Percentiles rank a stretch among this genome's conserved stretches.
phyloP scores from a whole-genome alignment of 2,888 invertebrate species.

The Ophion ellenae region DNA sequence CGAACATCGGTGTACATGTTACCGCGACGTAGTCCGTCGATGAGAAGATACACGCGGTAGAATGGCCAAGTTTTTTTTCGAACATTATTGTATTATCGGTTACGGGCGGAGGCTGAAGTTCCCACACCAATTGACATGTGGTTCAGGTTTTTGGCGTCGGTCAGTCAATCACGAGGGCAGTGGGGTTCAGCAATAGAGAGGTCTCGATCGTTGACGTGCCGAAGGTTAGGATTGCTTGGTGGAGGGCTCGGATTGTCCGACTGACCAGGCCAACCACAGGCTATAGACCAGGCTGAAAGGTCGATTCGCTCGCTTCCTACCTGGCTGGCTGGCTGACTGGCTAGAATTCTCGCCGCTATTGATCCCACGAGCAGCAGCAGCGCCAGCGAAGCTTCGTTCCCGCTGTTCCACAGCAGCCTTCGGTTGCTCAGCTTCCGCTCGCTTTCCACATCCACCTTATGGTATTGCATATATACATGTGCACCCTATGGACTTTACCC shows the following conservation, averaged over 20 bases:
- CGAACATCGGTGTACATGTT: no score
- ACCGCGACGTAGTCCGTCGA: no score
- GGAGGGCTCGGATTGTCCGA: slow-evolving; percentile 25
- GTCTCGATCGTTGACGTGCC: slow-evolving; percentile 10
- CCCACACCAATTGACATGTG: neutral
- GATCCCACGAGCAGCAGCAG: slow-evolving; percentile 61
- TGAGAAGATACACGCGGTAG: no score
- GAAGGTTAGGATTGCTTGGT: neutral
- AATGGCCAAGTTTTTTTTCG: no score
- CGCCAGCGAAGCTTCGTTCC: slow-evolving; percentile 43
- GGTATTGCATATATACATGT: neutral
- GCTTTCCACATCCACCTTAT: slow-evolving; percentile 10
- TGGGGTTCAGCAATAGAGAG: neutral
- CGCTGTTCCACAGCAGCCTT: slow-evolving; percentile 46
- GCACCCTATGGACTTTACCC: neutral
- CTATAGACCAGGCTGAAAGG: slow-evolving; percentile 59
- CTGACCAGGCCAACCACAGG: slow-evolving; percentile 48
- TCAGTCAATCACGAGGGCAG: slow-evolving; percentile 30
- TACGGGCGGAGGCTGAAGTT: neutral
- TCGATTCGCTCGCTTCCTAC: slow-evolving; percentile 55
- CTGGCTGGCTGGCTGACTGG: slow-evolving; percentile 21
- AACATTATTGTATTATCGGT: no score
- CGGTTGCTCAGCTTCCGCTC: slow-evolving; percentile 55
- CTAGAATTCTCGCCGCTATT: slow-evolving; percentile 65
- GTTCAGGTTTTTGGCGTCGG: neutral